Base-by-base conservation (phyloP, 2,888 invertebrate genomes). In the Pyrocoelia pectoralis region DNA sequence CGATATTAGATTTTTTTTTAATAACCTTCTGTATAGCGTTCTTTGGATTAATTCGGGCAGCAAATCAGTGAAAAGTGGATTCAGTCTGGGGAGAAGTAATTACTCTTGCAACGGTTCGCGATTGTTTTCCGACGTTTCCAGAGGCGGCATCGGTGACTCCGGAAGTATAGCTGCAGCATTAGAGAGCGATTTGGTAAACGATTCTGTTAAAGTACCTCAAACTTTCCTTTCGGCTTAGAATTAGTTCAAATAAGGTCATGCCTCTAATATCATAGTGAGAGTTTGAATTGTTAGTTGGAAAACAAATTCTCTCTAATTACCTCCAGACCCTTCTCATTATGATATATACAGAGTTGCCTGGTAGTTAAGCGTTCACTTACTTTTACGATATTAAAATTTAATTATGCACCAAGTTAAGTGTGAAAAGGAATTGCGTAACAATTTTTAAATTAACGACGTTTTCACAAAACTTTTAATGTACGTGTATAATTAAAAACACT, bases 101-200 rank as follows among this genome's bases (percentile, higher is more conserved):
- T 24, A 24, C 24, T 24, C 24, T 24, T 24, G 24, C 24, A 24
- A 24, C 24, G 24, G 24, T 24, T 24, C 24, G 54, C 50, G 63
- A 63, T 63, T 58, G 63, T 58, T 58, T 63, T 50, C 54, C 48
- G 50, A 57, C 57, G 57, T 58, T 64, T 59, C 55, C 56, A 65
- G 60, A 60, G 54, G 60, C 56, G 54, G 55, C 10, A 4, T 33
- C 2, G 33, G 10, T n/a, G 33, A 8, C 24, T 3, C 24, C 14
- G 12, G 2, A n/a, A 8, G 41, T 41, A 13, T 41, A 6, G 41
- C 13, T 14, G 41, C 59, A 60, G 38, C 51, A 58, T 43, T 61
- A 53, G 54, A 50, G 46, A 28, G 65, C 61, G 65, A 61, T 61
- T 65, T 58, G 58, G 55, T 65, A 65, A 65, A 61, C 61, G 65